Evolutionary conservation across 2,888 invertebrate genomes (phyloP), one percentile per base, ranked within the genome.

Genomic region (Syrista parreyssii): DNA sequence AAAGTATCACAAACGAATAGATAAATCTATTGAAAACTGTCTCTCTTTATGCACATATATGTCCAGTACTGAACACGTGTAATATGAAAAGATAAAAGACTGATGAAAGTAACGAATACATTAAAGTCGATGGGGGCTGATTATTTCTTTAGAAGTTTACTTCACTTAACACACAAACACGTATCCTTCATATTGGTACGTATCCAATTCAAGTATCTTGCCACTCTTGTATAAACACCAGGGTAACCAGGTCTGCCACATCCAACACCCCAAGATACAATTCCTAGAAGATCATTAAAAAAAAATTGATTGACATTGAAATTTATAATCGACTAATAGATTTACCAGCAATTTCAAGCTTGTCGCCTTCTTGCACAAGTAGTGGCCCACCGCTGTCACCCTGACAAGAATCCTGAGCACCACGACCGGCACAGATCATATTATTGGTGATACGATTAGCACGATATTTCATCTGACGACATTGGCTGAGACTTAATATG

Each of bases 371-470:
- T 81, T 95, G 95, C 4, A 97, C 92, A 0, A 97, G 92, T 72
- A 97, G 92, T 0, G 97, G 97, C 0, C 97, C 97, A 30, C 97
- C 97, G 84, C 97, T 97, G 90, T 97, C 97, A 0, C 97, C 97
- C 92, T 97, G 97, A 86, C 97, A 97, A 0, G 97, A 97, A 91
- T 97, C 97, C 88, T 96, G 95, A 11, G 94, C 94, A 3, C 96
- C 96, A 81, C 94, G 94, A 23, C 97, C 97, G 12, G 97, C 97
- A 89, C 97, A 97, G 79, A 97, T 89, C 97, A 97, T 97, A 87
- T 96, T 96, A 77, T 94, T 93, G 12, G 97, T 97, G 83, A 97
- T 97, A 85, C 97, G 93, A 23, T 95, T 94, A 0, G 97, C 96
- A 79, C 96, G 93, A 88, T 97, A 97, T 91, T 97, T 97, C 94